Conservation (phyloP, 2,113 vertebrate genomes). For the Ctenomys sociabilis region DNA sequence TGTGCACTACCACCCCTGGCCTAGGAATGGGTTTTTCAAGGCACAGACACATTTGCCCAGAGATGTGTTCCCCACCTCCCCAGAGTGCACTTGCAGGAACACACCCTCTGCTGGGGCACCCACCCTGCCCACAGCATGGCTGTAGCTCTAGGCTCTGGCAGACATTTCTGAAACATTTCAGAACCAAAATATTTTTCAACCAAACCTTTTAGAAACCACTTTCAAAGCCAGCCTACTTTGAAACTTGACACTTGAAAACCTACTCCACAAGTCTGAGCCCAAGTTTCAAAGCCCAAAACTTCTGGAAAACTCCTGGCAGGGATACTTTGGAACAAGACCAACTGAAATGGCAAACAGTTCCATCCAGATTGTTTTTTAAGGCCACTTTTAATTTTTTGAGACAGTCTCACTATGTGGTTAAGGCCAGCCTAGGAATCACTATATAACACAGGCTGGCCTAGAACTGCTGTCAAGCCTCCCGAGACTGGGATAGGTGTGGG, state of each 20-base stretch:
- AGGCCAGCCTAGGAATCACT: neutral
- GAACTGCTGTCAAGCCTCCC: neutral
- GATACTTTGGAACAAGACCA: neutral
- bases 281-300: neutral
- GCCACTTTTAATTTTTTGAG: neutral
- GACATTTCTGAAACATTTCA: slow-evolving; percentile 12
- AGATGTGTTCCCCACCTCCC: neutral
- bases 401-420: neutral
- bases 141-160: neutral
- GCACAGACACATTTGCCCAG: neutral
- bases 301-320: slow-evolving; percentile 10
- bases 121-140: neutral
- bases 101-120: neutral
- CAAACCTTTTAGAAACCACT: neutral
- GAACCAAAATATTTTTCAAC: slow-evolving; percentile 36
- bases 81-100: neutral
- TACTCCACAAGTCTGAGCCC: neutral
- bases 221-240: neutral
- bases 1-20: too few species aligned
- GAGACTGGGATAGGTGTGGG: neutral
- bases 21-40: neutral
- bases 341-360: neutral
- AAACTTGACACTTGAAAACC: neutral
- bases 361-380: neutral
- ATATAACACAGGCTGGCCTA: neutral